Evolutionary conservation across 2,797 vertebrate genomes (phyloP), one percentile per base, ranked within the genome.

Genomic region (Halcyon leucocephala): DNA sequence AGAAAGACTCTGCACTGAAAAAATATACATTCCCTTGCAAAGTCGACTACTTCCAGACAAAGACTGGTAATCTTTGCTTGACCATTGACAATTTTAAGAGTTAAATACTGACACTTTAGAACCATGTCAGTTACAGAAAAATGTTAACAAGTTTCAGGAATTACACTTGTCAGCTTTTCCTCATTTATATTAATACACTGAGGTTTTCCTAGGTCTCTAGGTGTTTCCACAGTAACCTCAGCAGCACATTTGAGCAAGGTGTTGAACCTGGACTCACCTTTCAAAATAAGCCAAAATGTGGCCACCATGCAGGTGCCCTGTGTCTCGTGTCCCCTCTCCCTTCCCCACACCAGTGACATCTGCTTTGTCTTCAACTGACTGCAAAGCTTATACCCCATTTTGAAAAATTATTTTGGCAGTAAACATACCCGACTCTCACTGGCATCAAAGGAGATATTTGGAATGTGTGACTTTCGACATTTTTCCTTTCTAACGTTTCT

Each of bases 111-210:
- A 39, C 14, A 29, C 46, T 71, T 52, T 4, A 54, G 12, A 85
- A 62, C 25, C 17, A 42, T 3, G 2, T 28, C 26, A 66, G 49
- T 25, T 42, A 86, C 5, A 57, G 41, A 57, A 79, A 64, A 82
- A 16, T 0, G 1, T n/a, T 44, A 79, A 31, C 0, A 0, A 74
- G 29, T 69, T 82, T 31, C 37, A 69, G 41, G 15, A 82, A 90
- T 31, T 52, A 26, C 5, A 80, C 69, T 52, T 72, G 9, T 15
- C 76, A 55, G 16, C 6, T 70, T 73, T 70, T 91, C 25, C 37
- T 86, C 26, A 29, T 33, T 5, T 24, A 11, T 65, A 28, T 35
- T 42, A 65, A 61, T 12, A 58, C 11, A 49, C 3, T 13, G 17
- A 86, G 41, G 61, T 33, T 41, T 17, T 62, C 33, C 21, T 7